Conservation (phyloP, 2,888 invertebrate genomes). For the Atrina japonica region DNA sequence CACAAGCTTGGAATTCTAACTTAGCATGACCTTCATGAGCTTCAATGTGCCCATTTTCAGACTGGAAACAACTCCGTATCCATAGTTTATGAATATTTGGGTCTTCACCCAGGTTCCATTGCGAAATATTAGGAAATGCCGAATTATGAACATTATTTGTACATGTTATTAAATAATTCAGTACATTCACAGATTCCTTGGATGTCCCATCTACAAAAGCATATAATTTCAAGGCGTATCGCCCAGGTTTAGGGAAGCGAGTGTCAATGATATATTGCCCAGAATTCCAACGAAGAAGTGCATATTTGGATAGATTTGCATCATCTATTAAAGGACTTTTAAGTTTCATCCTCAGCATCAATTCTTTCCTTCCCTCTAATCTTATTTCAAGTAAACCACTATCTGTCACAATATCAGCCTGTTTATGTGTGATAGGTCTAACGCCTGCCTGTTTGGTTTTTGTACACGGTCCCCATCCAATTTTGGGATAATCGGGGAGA, state of each 20-base stretch:
- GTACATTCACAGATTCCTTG: constrained; percentile 67
- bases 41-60: constrained; percentile 54
- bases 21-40: constrained; percentile 56
- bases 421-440: constrained; percentile 60
- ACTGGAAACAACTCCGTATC: constrained; percentile 55
- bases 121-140: constrained; percentile 62
- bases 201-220: constrained; percentile 54
- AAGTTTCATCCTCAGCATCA: constrained; percentile 61
- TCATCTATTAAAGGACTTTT: constrained; percentile 61
- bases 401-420: constrained; percentile 60
- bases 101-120: constrained; percentile 55
- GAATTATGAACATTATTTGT: constrained; percentile 19
- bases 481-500: constrained; percentile 69
- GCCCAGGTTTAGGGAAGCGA: constrained; percentile 66
- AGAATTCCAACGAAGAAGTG: constrained; percentile 56
- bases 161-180: constrained; percentile 69
- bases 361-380: constrained; percentile 54
- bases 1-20: constrained; percentile 56
- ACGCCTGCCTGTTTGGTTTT: constrained; percentile 60
- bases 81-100: constrained; percentile 53
- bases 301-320: constrained; percentile 63
- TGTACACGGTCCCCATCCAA: constrained; percentile 72
- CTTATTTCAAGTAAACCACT: constrained; percentile 68
- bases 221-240: constrained; percentile 68
- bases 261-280: constrained; percentile 64